Evolutionary conservation across 2,888 invertebrate species (phyloP), one percentile per base, ranked within the genome.

Genomic region (Spilarctia lutea): DNA sequence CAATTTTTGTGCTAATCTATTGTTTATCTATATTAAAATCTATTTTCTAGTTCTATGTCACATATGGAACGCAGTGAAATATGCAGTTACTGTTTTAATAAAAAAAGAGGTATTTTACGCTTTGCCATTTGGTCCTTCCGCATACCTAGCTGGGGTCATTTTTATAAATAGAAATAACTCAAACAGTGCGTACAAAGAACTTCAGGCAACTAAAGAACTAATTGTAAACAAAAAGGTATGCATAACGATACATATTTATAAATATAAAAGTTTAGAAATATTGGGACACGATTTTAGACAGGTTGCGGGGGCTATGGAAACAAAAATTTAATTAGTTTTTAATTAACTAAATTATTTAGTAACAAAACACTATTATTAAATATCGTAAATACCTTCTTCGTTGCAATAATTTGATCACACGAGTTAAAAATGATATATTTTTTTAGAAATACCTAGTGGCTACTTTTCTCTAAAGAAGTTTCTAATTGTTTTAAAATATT

Each of bases 131-230:
- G 70, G 70, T 20, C 70, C 39, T 3, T 35, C 60, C 8, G 70
- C 70, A 10, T 70, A 70, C 70, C 20, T 70, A 18, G 70, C 70
- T 70, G 70, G 70, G 20, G 60, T 63, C 60, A 60, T 70, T 27
- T 70, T 70, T 13, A 18, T 70, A 27, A 35, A 63, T 39, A 63
- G 70, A 70, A 70, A 30, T 39, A 70, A 70, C 6, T 42, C 39
- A 39, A 39, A 20, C 27, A 39, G 39, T 42, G 70, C 35, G 20
- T 63, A 70, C 35, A 70, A 70, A 60, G 60, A 60, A 70, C 70
- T 70, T 20, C 39, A 70, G 18, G 30, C 18, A 8, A 70, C 63
- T 11, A 70, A 39, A 42, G 13, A 70, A 18, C 70, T 63, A 11
- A 16, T 70, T 27, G 27, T 63, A 27, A 63, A 63, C 39, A 18